Evolutionary conservation across 2,113 vertebrate species (phyloP), one percentile per base, ranked within the genome.

Genomic region (Motacilla tschutschensis): DNA sequence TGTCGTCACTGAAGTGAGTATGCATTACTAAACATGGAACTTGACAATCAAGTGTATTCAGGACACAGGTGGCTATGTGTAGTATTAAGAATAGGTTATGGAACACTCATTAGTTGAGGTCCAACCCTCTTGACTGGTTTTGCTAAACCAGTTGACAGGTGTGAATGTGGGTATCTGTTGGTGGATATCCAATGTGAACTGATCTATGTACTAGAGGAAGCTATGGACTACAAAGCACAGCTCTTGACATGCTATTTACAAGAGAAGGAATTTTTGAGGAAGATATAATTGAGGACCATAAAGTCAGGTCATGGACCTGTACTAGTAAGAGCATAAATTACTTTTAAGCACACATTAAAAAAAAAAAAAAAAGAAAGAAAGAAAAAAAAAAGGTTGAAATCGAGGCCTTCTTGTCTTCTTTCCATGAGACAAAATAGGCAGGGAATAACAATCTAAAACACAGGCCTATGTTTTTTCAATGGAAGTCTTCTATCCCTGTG

Each of bases 21-120:
- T 0, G 0, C 1, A 1, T 44, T 67, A 51, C 7, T 8, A 36
- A 16, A 40, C 25, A 44, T 9, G 3, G 11, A 79, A 38, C 17
- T 14, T 29, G 25, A 38, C 12, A 38, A 51, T 21, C 26, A 47
- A 5, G 2, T 10, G 29, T 60, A 33, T 60, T 24, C 14, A 43
- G 28, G 8, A 51, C 22, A 65, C 18, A 69, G 8, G 4, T 43
- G 60, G 4, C 4, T 19, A 3, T 12, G 3, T 20, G 3, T 60
- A 36, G 4, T 7, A 10, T 17, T 67, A 59, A 35, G 24, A 50
- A 72, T 17, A 22, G 8, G 4, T 43, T 47, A 8, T 57, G 10
- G 41, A 75, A 60, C 72, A 57, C 4, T 10, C 20, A 36, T 8
- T 65, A 43, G 11, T 20, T 60, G 28, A 71, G 2, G 3, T 60